Evolutionary conservation across 2,797 vertebrate species (phyloP).

Genomic region (Sebastes melanostomus): DNA sequence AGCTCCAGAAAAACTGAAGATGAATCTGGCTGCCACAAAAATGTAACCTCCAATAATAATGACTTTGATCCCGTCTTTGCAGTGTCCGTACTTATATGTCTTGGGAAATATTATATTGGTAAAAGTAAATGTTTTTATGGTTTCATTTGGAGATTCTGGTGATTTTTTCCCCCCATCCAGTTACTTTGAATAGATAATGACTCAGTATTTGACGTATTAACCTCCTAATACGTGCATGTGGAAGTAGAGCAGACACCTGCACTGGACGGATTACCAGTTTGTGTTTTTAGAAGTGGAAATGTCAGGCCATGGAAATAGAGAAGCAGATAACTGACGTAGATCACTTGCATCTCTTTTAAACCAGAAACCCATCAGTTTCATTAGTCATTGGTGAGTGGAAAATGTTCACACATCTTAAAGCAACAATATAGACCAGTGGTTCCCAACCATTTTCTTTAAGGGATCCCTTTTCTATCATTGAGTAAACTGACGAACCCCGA

Average conservation of each 20-base stretch:
- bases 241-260: not conserved
- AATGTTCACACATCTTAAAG: not conserved
- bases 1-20: not conserved
- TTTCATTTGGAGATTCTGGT: not conserved
- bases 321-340: not conserved
- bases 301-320: not conserved
- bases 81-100: not conserved
- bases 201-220: not conserved
- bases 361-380: not conserved
- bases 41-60: not conserved
- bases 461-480: too few species aligned
- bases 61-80: not conserved
- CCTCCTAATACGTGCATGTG: not conserved
- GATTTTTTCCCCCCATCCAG: not conserved
- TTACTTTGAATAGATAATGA: not conserved
- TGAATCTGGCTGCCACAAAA: not conserved
- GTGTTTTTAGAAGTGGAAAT: conserved; percentile 4
- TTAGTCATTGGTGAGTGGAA: not conserved
- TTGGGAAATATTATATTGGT: not conserved
- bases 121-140: not conserved
- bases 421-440: not conserved
- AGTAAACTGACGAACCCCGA: too few species aligned
- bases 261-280: not conserved
- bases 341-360: not conserved
- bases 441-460: too few species aligned